Base-by-base conservation (phyloP, 2,797 vertebrate genomes). In the Mormyrus hasselquistii region DNA sequence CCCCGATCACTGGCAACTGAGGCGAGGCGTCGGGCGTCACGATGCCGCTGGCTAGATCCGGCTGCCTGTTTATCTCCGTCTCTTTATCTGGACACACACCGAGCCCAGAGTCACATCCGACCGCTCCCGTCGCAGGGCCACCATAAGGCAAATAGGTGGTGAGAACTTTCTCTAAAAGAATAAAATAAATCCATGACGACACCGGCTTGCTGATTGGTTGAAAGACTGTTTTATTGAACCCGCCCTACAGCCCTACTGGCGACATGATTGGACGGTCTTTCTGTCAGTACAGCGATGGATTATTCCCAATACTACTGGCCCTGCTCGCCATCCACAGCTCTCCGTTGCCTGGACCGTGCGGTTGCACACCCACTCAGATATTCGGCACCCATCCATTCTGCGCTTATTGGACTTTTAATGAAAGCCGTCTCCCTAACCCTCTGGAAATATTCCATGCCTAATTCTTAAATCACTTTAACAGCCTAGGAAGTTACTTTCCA, bases 111-210 rank as follows among this genome's bases (percentile, higher is more conserved):
- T 59, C 29, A 55, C 86, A 87, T 87, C 86, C 86, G n/a, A 65
- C 86, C 44, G 34, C 41, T 87, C 59, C 59, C 44, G 57, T 69
- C 44, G 2, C 87, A 22, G 57, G 19, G 38, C 87, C 57, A 87
- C 57, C 19, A 59, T 65, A 87, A 55, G 57, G 57, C 52, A 47
- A 87, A 87, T 65, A 47, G 87, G 57, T 65, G 65, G 87, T 87
- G 44, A 59, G 86, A 87, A 87, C 87, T 87, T 87, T 87, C 34
- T 65, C 87, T 69, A 47, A 87, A 87, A 87, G 59, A 87, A 87
- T 87, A 87, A 87, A 87, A 87, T 87, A 50, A 87, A 87, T 57
- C 87, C 87, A 87, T 87, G 87, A 87, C 87, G 87, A 87, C 87
- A 87, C 87, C 41, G 19, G 59, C 87, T 22, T n/a, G 34, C 57